phyloP scores from a whole-genome alignment of 2,113 vertebrate species.

The Carollia perspicillata region DNA sequence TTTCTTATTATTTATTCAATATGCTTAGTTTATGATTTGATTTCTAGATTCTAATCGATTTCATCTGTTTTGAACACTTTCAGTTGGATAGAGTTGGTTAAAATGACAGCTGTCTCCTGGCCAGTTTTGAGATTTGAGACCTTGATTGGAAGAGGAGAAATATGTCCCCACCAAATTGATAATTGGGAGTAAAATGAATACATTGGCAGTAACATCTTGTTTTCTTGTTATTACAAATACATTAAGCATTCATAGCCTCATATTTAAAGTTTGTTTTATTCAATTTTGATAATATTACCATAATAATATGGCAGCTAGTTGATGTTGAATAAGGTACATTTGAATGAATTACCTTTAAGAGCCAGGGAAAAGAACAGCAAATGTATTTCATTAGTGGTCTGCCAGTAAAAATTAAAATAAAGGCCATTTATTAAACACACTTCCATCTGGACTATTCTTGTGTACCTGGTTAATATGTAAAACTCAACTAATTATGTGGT shows the following conservation, averaged over 20 bases:
- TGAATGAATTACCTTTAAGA: background rate
- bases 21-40: background rate
- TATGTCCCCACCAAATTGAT: background rate
- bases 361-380: background rate
- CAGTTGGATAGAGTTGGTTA: background rate
- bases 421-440: background rate
- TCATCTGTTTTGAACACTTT: background rate
- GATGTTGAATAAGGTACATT: background rate
- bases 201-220: background rate
- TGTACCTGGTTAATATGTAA: background rate
- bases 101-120: background rate
- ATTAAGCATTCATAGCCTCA: background rate
- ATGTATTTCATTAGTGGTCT: background rate
- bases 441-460: background rate
- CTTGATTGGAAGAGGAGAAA: background rate
- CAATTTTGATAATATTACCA: constrained; percentile 15
- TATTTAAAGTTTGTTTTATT: background rate
- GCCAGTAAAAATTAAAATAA: background rate
- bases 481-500: background rate
- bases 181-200: background rate
- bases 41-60: background rate
- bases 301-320: background rate
- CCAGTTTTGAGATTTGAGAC: background rate
- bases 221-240: background rate
- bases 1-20: background rate